Base-by-base conservation (phyloP, 2,888 invertebrate genomes). In the Noctuana brunneofusca region DNA sequence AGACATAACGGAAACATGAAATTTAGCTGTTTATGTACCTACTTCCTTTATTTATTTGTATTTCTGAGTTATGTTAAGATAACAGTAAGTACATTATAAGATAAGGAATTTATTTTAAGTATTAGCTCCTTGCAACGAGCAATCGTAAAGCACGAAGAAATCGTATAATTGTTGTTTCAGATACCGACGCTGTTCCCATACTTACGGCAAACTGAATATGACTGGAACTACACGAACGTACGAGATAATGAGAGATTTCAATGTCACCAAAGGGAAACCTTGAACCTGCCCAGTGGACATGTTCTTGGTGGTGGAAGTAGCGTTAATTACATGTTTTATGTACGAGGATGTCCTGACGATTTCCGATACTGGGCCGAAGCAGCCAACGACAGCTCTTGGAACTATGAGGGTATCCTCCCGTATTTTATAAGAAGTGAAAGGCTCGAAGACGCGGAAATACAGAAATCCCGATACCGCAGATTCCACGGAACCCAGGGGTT, bases 391-490 rank as follows among this genome's bases (percentile, higher is more conserved):
- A 52, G 16, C 22, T 52, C 52, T 11, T 53, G 52, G 52, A 32
- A 32, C 52, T 53, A 53, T 14, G 16, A 32, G 11, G 32, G 20
- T n/a, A 8, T 53, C 12, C 32, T 53, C 12, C 30, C 30, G 0
- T 53, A 18, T 9, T 53, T 53, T 32, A 53, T 20, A 30, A 53
- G 20, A 32, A 53, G 52, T 32, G 52, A 53, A 53, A 53, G 32
- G 16, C 32, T 53, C 11, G 30, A 22, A 32, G 52, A 53, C 20
- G 11, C 18, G 14, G 32, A 30, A 18, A 67, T 74, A 1, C 64
- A 71, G 0, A 64, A 43, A 6, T 69, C 71, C 11, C 54, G 64
- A 6, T 68, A 68, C 50, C 46, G 63, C 11, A 22, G 18, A 6
- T 53, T 12, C 12, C 52, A 53, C 12, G 52, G 52, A 2, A 53